phyloP scores from a whole-genome alignment of 2,888 invertebrate species.

The Eristalinus aeneus region DNA sequence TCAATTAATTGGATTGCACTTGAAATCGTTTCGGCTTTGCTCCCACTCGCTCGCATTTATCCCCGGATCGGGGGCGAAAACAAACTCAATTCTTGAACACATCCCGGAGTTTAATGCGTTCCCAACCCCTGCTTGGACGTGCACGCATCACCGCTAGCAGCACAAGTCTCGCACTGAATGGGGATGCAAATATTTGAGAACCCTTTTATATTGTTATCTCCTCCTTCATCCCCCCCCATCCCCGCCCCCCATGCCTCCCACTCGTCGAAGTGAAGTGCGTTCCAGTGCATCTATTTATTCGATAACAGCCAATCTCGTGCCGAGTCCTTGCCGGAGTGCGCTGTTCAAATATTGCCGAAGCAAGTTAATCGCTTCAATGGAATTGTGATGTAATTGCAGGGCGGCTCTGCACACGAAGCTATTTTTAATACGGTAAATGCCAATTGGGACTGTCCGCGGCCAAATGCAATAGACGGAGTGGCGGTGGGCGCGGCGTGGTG shows the following conservation, averaged over 20 bases:
- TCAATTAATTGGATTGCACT: constrained; percentile 56
- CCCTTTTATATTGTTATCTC: neutral
- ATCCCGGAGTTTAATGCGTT: neutral
- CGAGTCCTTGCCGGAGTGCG: constrained; percentile 5
- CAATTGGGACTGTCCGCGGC: constrained; percentile 27
- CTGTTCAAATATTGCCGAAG: constrained; percentile 53
- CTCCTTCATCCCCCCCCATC: neutral
- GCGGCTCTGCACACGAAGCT: neutral
- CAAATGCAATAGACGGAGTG: constrained; percentile 17
- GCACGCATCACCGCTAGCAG: neutral
- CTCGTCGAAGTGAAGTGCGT: neutral
- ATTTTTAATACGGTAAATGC: constrained; percentile 31
- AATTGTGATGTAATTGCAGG: constrained; percentile 47
- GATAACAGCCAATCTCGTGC: constrained; percentile 12
- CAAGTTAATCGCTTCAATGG: constrained; percentile 56
- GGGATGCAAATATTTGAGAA: neutral
- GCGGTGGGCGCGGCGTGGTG: neutral
- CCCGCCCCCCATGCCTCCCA: neutral
- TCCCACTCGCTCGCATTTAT: neutral
- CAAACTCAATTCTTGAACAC: constrained; percentile 34
- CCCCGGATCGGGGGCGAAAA: constrained; percentile 30
- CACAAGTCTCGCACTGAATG: neutral
- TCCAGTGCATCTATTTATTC: constrained; percentile 22
- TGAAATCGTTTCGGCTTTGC: constrained; percentile 26
- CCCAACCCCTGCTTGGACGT: neutral